These are phyloP conservation scores for Synaphobranchus kaupii DNA, from an alignment of 2,797 vertebrate genomes.

Conservation along the genomic window DNA sequence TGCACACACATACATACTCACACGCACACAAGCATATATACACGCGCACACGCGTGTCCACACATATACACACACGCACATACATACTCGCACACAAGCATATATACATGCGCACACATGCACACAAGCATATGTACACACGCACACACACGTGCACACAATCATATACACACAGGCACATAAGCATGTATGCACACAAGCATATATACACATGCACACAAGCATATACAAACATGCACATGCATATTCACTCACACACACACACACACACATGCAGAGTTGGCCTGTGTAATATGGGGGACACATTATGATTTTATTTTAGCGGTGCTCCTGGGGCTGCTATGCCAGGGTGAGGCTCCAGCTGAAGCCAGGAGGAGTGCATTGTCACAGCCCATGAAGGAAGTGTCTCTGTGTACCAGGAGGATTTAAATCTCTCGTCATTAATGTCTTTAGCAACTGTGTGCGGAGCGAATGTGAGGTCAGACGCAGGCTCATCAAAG, in stretches of 20 bases:
- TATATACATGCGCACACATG: background rate
- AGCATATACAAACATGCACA: background rate
- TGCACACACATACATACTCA: too few species aligned
- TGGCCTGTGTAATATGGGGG: background rate
- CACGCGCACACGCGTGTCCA: too few species aligned
- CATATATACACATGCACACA: background rate
- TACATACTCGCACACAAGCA: background rate
- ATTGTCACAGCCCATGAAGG: slow-evolving; percentile 12
- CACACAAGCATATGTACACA: background rate
- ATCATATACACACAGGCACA: too few species aligned
- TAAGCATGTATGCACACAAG: too few species aligned
- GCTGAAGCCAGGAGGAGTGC: slow-evolving; percentile 20
- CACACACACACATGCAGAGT: background rate
- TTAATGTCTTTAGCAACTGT: slow-evolving; percentile 31
- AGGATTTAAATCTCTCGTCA: background rate
- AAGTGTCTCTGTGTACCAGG: slow-evolving; percentile 24
- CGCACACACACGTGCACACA: too few species aligned
- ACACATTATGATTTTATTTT: slow-evolving; percentile 7
- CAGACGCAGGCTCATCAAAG: background rate
- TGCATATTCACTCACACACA: background rate
- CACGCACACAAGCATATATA: too few species aligned
- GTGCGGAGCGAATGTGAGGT: background rate
- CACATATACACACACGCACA: background rate
- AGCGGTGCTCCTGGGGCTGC: background rate
- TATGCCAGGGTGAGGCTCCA: background rate